Evolutionary conservation across 2,113 vertebrate genomes (phyloP).

Genomic region (Arenaria interpres): DNA sequence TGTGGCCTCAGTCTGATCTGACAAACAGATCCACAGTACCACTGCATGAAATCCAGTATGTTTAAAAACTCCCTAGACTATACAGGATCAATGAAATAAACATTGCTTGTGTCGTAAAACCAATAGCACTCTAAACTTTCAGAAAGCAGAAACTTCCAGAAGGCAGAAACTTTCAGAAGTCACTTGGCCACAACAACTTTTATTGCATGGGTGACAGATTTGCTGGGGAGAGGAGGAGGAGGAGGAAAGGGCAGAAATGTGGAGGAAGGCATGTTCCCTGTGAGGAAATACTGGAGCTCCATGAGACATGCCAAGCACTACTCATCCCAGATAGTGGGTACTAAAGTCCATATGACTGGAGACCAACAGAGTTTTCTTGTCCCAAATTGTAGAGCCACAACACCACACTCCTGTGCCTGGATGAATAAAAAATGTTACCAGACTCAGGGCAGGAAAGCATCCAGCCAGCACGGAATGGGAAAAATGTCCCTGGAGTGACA

Average conservation of each 20-base stretch:
- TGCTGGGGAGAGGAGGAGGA: background rate
- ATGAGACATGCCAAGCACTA: fast-evolving
- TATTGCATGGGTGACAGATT: background rate
- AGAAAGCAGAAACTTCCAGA: background rate
- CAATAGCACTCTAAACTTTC: background rate
- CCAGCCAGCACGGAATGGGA: background rate
- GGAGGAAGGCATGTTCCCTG: background rate
- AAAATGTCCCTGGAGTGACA: background rate
- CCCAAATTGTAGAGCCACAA: background rate
- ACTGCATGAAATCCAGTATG: background rate
- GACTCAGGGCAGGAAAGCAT: background rate
- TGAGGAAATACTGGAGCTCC: background rate
- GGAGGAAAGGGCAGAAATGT: background rate
- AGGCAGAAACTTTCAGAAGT: background rate
- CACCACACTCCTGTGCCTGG: fast-evolving
- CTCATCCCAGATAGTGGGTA: background rate
- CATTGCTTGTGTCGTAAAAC: background rate
- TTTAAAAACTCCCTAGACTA: background rate
- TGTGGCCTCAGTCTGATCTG: background rate
- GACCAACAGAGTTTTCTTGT: background rate
- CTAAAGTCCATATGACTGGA: background rate
- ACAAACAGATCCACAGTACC: background rate
- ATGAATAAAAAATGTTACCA: background rate
- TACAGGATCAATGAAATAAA: background rate
- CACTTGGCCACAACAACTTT: background rate